These are phyloP conservation scores for Heliopora coerulea DNA, from an alignment of 92 coral and sea anemone species.

Conservation along the genomic window DNA sequence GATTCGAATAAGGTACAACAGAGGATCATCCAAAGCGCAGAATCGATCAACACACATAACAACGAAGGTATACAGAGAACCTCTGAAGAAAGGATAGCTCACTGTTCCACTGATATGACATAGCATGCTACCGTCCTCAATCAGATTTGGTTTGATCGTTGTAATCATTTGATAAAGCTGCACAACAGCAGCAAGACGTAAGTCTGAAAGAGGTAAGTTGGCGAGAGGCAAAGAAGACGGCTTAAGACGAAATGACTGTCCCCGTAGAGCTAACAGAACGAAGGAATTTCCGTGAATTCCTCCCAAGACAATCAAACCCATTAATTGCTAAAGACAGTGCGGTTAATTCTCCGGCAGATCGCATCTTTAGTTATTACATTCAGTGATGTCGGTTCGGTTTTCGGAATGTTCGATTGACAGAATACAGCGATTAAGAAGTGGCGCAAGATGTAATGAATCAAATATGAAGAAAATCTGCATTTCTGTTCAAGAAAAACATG, in stretches of 20 bases:
- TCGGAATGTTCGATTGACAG: too few species aligned
- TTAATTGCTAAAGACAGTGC: constrained; percentile 12
- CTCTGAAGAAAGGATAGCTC: constrained; percentile 36
- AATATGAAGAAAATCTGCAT: too few species aligned
- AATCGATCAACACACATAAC: constrained; percentile 50
- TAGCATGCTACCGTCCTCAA: too few species aligned
- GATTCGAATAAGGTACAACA: constrained; percentile 18
- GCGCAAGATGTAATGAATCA: too few species aligned
- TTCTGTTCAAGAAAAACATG: too few species aligned
- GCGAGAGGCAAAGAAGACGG: constrained; percentile 40
- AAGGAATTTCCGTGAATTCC: constrained; percentile 43
- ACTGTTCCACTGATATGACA: constrained; percentile 41
- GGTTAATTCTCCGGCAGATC: constrained; percentile 28
- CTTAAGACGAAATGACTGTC: constrained; percentile 17
- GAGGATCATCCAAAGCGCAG: constrained; percentile 46
- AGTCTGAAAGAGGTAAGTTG: constrained; percentile 41
- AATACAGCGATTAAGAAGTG: too few species aligned
- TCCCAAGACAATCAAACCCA: constrained; percentile 8
- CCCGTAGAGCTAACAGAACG: constrained; percentile 17
- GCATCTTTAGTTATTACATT: not conserved
- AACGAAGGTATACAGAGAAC: constrained; percentile 40
- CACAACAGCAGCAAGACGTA: too few species aligned
- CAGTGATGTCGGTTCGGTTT: too few species aligned
- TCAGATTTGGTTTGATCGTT: too few species aligned
- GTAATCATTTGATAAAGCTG: too few species aligned